A percentile compares a stretch with the other conserved stretches of the same genome.
Conservation (phyloP, 2,888 invertebrate species). For the Agrochola litura region DNA sequence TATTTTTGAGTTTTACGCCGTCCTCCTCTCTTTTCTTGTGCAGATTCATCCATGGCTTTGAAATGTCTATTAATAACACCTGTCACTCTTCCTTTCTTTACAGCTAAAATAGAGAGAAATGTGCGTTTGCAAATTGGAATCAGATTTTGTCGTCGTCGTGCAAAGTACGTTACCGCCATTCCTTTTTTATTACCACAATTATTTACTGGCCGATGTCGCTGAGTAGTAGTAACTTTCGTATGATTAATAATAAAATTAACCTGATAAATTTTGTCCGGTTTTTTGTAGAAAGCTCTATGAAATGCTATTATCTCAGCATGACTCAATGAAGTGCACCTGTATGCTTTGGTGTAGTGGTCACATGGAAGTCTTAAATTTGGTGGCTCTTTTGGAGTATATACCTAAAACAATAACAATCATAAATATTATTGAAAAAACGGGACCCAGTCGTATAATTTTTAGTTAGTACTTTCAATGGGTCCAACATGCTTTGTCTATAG, state of each 20-base stretch:
- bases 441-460: no score
- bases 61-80: constrained; percentile 50
- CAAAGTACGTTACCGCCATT: constrained; percentile 42
- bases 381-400: not conserved
- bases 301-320: constrained; percentile 36
- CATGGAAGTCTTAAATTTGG: constrained; percentile 26
- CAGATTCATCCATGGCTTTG: constrained; percentile 36
- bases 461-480: no score
- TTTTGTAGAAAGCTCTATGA: constrained; percentile 42
- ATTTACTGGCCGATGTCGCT: constrained; percentile 43
- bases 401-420: no score
- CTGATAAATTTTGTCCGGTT: constrained; percentile 42
- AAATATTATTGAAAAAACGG: no score
- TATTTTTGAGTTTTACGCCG: constrained; percentile 40
- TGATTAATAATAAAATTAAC: no score
- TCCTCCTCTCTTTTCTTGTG: constrained; percentile 43
- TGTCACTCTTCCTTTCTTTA: constrained; percentile 48
- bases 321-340: constrained; percentile 33
- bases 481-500: no score
- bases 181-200: constrained; percentile 13
- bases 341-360: constrained; percentile 27
- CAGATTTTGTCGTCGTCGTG: constrained; percentile 37
- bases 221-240: no score
- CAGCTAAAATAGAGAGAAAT: constrained; percentile 44
- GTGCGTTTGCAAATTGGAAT: constrained; percentile 49